A percentile compares a stretch with the other conserved stretches of the same genome.
These are phyloP conservation scores for Sterrhoptilus dennistouni DNA, from an alignment of 2,113 vertebrate species.

Conservation along the genomic window DNA sequence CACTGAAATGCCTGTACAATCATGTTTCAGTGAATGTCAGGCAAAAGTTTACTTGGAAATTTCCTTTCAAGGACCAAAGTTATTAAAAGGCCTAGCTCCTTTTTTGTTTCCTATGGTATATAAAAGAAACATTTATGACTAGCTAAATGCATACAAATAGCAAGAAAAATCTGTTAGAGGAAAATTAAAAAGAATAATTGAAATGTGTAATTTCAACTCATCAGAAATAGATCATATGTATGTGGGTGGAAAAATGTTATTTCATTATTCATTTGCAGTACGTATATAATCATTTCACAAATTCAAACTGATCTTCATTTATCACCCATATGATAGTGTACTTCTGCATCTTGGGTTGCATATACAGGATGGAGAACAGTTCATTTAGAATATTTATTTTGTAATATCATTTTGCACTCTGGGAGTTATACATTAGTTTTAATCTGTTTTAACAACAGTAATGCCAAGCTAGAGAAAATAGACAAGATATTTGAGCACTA, in stretches of 20 bases:
- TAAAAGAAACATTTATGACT: background rate
- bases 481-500: constrained; percentile 11
- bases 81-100: background rate
- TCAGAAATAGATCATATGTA: constrained; percentile 1
- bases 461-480: constrained; percentile 22
- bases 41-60: background rate
- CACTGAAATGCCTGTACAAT: background rate
- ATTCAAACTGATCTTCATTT: constrained; percentile 24
- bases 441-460: constrained; percentile 41
- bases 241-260: constrained; percentile 15
- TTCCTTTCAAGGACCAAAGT: background rate
- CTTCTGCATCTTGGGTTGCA: background rate
- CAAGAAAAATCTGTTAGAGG: background rate
- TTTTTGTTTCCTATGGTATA: background rate
- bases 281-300: constrained; percentile 10
- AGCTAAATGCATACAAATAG: background rate
- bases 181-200: background rate
- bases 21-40: background rate
- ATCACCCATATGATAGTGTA: background rate
- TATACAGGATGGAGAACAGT: background rate
- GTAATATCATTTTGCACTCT: constrained; percentile 33
- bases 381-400: constrained; percentile 51
- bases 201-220: constrained; percentile 21
- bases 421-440: constrained; percentile 35
- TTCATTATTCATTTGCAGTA: constrained; percentile 50